Conservation (phyloP, 2,113 vertebrate genomes). For the Cyprinodon variegatus region DNA sequence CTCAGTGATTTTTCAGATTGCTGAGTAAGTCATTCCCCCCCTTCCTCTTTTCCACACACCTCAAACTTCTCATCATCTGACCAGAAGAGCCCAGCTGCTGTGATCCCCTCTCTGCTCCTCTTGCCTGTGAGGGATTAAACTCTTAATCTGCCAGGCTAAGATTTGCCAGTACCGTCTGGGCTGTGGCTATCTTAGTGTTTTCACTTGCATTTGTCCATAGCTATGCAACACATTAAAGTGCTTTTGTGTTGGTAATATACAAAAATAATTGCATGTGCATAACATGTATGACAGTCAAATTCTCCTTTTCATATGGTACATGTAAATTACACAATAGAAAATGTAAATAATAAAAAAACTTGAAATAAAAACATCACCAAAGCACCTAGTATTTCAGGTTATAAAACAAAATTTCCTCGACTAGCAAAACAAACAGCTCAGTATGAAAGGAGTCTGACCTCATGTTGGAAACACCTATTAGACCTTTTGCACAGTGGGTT, state of each 20-base stretch:
- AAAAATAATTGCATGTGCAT: background rate
- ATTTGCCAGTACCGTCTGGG: constrained; percentile 45
- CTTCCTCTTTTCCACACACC: constrained; percentile 17
- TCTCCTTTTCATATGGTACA: too few relatives aligned
- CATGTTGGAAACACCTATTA: constrained; percentile 46
- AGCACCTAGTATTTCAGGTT: too few relatives aligned
- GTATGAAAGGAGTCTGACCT: constrained; percentile 58
- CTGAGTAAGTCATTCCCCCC: too few relatives aligned
- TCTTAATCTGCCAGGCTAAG: constrained; percentile 66
- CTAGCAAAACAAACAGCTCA: constrained; percentile 26
- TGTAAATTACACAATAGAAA: too few relatives aligned
- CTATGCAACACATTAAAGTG: constrained; percentile 8
- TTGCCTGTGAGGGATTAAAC: constrained; percentile 72
- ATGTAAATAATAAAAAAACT: too few relatives aligned
- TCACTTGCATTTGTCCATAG: constrained; percentile 32
- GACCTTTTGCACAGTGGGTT: constrained; percentile 42
- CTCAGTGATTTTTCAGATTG: too few relatives aligned
- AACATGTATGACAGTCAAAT: too few relatives aligned
- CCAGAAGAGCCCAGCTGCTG: constrained; percentile 31
- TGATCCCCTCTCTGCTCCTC: constrained; percentile 62
- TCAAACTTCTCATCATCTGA: constrained; percentile 38
- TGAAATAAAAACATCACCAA: too few relatives aligned
- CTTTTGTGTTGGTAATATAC: constrained; percentile 28
- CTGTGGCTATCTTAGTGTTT: constrained; percentile 49
- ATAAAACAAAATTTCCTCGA: background rate